These are phyloP conservation scores for Enteromius anoplus DNA, from an alignment of 2,797 vertebrate species.

Conservation along the genomic window DNA sequence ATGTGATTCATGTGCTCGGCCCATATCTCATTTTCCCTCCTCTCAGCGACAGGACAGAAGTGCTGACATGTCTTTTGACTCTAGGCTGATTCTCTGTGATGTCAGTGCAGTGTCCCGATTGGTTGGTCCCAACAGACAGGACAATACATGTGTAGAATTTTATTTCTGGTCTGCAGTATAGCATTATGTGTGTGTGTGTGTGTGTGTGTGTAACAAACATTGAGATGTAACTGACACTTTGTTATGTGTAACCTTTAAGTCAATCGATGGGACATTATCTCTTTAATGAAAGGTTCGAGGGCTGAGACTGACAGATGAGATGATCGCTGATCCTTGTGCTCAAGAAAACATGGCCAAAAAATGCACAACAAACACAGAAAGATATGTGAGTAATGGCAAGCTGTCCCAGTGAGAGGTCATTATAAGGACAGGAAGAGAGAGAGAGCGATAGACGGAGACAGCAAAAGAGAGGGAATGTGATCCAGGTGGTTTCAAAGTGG, in stretches of 20 bases:
- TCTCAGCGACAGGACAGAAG: slow-evolving; percentile 46
- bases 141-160: slow-evolving; percentile 14
- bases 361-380: slow-evolving; percentile 13
- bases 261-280: slow-evolving; percentile 29
- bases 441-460: slow-evolving; percentile 53
- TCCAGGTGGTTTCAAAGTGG: slow-evolving; percentile 33
- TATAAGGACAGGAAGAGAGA: slow-evolving; percentile 66
- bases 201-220: background rate
- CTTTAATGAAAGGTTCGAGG: slow-evolving; percentile 24
- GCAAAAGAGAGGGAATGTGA: background rate
- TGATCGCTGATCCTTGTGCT: slow-evolving; percentile 23
- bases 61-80: slow-evolving; percentile 53
- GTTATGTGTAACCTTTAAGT: slow-evolving; percentile 21
- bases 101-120: slow-evolving; percentile 34
- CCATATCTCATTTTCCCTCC: slow-evolving; percentile 20
- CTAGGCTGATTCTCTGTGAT: slow-evolving; percentile 39
- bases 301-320: slow-evolving; percentile 27
- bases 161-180: slow-evolving; percentile 6
- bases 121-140: slow-evolving; percentile 34
- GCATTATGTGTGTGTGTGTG: slow-evolving; percentile 14
- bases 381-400: slow-evolving; percentile 34
- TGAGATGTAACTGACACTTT: slow-evolving; percentile 28
- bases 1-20: slow-evolving; percentile 18
- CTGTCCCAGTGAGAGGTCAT: slow-evolving; percentile 44
- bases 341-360: slow-evolving; percentile 16